phyloP scores from a whole-genome alignment of 2,113 vertebrate genomes.

The Toxostoma redivivum region DNA sequence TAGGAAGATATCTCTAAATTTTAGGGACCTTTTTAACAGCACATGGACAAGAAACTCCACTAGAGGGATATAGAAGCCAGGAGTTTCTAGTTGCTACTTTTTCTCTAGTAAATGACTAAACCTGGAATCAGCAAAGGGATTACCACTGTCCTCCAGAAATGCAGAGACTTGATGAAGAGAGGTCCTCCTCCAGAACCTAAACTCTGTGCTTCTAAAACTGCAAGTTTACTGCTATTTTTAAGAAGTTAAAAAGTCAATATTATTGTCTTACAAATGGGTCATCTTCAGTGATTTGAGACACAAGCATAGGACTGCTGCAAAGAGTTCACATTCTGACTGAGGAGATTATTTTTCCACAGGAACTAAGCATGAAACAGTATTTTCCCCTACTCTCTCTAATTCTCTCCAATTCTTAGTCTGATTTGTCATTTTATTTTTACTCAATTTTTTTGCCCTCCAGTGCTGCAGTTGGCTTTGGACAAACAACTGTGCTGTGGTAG shows the following conservation, averaged over 20 bases:
- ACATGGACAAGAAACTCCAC: neutral
- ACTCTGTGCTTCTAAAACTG: neutral
- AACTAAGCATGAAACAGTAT: neutral
- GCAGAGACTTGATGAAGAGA: neutral
- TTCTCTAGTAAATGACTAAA: neutral
- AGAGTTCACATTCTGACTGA: neutral
- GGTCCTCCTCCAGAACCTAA: neutral
- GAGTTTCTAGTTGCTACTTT: neutral
- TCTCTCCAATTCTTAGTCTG: neutral
- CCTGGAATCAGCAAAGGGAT: neutral
- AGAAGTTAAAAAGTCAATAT: neutral
- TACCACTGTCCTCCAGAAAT: neutral
- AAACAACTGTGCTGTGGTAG: neutral
- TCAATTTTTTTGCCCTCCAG: neutral
- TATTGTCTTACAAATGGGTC: neutral
- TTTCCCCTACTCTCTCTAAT: neutral
- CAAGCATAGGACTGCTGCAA: neutral
- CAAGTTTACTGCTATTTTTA: neutral
- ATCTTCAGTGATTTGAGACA: neutral
- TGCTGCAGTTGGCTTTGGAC: neutral
- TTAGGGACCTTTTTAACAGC: neutral
- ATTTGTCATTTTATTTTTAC: neutral
- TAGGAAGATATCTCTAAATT: neutral
- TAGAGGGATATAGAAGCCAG: neutral
- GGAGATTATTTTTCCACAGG: neutral